Evolutionary conservation across 2,113 vertebrate genomes (phyloP).

Genomic region (Corythaeola cristata): DNA sequence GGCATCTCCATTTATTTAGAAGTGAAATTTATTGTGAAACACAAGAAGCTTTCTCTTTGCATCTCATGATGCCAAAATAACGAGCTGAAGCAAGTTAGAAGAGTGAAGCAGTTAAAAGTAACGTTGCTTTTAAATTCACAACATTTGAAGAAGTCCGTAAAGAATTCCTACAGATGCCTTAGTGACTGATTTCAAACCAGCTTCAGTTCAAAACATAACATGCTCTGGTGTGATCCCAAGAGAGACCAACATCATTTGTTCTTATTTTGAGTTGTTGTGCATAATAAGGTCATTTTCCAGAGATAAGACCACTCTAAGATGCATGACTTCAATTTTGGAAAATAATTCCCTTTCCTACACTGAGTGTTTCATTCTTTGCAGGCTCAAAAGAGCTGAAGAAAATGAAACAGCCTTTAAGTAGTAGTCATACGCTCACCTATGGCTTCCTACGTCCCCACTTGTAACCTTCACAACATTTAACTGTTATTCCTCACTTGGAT

Average conservation of each 20-base stretch:
- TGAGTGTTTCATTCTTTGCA: slow-evolving; percentile 65
- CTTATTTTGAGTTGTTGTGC: slow-evolving; percentile 64
- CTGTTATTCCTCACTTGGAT: slow-evolving; percentile 64
- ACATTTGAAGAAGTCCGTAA: neutral
- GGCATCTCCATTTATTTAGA: neutral
- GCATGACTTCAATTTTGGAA: slow-evolving; percentile 76
- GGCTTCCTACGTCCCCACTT: neutral
- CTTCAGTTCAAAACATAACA: slow-evolving; percentile 27
- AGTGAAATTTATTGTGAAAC: too few relatives aligned
- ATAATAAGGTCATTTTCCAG: slow-evolving; percentile 59
- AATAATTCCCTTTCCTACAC: slow-evolving; percentile 75
- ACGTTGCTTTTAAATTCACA: neutral
- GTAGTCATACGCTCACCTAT: slow-evolving; percentile 73
- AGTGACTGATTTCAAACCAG: slow-evolving; percentile 42
- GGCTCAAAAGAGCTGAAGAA: slow-evolving; percentile 74
- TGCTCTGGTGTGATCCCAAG: slow-evolving; percentile 22
- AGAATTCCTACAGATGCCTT: neutral
- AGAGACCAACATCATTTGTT: slow-evolving; percentile 19
- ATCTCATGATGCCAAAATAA: neutral
- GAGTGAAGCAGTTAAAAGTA: neutral
- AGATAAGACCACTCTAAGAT: slow-evolving; percentile 54
- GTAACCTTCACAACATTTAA: slow-evolving; percentile 38
- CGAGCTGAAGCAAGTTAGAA: neutral
- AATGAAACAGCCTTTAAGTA: slow-evolving; percentile 75
- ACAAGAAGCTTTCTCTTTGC: neutral